Evolutionary conservation across 2,113 vertebrate species (phyloP).

Genomic region (Scomber japonicus): DNA sequence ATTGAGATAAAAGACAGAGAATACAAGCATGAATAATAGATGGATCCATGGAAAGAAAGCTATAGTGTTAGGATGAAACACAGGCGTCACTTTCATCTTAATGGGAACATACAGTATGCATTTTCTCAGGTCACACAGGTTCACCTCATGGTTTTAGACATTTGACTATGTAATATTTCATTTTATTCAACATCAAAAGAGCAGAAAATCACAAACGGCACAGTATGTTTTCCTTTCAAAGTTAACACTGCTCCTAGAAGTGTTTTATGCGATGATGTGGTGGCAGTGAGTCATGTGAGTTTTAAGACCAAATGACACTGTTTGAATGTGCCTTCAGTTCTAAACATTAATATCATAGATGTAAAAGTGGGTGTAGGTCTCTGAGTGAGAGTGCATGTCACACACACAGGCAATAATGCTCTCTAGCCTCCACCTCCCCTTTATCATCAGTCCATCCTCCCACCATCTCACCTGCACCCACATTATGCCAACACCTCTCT

Average conservation of each 20-base stretch:
- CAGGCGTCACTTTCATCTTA: slow-evolving; percentile 34
- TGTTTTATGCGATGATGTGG: slow-evolving; percentile 7
- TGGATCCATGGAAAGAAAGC: background rate
- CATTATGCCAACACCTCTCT: slow-evolving; percentile 3
- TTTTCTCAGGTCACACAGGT: too few relatives aligned
- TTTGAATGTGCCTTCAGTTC: slow-evolving; percentile 1
- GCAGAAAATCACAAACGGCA: too few relatives aligned
- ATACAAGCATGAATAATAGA: slow-evolving; percentile 5
- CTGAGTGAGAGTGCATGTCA: too few relatives aligned
- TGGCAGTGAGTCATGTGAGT: background rate
- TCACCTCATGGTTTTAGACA: too few relatives aligned
- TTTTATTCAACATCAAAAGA: too few relatives aligned
- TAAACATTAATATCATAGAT: slow-evolving; percentile 7
- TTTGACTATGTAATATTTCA: too few relatives aligned
- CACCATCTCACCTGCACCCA: slow-evolving; percentile 23
- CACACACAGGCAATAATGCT: background rate
- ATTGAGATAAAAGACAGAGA: slow-evolving; percentile 15
- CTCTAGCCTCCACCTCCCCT: background rate
- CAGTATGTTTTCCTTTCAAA: background rate
- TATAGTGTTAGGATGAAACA: background rate
- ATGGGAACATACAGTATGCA: too few relatives aligned
- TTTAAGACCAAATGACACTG: background rate
- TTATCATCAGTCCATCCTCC: slow-evolving; percentile 41
- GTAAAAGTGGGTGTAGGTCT: background rate
- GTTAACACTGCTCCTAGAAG: background rate